Conservation (phyloP, 2,888 invertebrate species). For the Salpingus planirostris region DNA sequence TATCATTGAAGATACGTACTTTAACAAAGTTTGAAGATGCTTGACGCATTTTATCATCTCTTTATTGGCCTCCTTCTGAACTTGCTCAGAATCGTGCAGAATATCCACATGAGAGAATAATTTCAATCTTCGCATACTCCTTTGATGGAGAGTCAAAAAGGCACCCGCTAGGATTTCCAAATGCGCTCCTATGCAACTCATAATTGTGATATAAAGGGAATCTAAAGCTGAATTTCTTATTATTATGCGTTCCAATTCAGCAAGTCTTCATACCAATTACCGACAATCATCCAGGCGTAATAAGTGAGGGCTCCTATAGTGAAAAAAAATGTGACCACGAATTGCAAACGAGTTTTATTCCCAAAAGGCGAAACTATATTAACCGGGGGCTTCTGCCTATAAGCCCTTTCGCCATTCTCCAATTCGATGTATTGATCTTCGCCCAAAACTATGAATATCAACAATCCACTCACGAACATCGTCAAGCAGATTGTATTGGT, state of each 20-base stretch:
- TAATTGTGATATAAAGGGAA: constrained; percentile 18
- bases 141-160: constrained; percentile 12
- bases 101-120: constrained; percentile 2
- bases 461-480: constrained; percentile 12
- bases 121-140: constrained; percentile 10
- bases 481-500: constrained; percentile 11
- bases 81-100: constrained; percentile 6
- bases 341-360: constrained; percentile 8
- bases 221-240: constrained; percentile 13
- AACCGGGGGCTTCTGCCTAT: constrained; percentile 14
- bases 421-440: constrained; percentile 7
- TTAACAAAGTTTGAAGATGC: constrained; percentile 19
- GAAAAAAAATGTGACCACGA: constrained; percentile 13
- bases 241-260: too few relatives aligned
- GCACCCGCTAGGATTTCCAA: constrained; percentile 19
- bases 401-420: constrained; percentile 8
- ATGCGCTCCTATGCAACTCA: constrained; percentile 21
- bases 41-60: constrained; percentile 19
- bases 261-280: constrained; percentile 9
- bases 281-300: constrained; percentile 16
- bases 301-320: constrained; percentile 11
- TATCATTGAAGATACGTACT: constrained; percentile 6
- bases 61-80: constrained; percentile 14
- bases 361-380: constrained; percentile 17
- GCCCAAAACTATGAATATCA: constrained; percentile 9